These are phyloP conservation scores for Passer domesticus DNA, from an alignment of 2,113 vertebrate species.

Conservation along the genomic window DNA sequence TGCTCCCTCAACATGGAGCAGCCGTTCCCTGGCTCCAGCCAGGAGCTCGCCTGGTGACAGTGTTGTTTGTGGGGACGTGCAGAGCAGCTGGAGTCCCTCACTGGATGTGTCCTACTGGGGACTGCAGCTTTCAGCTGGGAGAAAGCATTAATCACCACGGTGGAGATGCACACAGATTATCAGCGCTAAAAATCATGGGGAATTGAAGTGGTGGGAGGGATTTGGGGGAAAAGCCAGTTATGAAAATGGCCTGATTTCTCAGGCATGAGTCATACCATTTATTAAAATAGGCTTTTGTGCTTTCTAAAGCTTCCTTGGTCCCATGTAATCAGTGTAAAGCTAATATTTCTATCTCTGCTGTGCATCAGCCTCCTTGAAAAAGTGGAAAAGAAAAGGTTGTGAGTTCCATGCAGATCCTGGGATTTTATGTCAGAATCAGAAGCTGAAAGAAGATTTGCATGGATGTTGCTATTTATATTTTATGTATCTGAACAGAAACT, in stretches of 20 bases:
- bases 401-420: neutral
- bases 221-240: conserved; percentile 17
- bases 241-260: conserved; percentile 51
- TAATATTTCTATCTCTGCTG: conserved; percentile 9
- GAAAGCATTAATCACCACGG: neutral
- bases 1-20: neutral
- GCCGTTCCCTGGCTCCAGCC: neutral
- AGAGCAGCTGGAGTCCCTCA: neutral
- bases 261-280: conserved; percentile 42
- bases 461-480: neutral
- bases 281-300: conserved; percentile 47
- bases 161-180: conserved; percentile 5
- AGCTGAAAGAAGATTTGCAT: neutral
- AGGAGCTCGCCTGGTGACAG: neutral
- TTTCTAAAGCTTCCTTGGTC: neutral
- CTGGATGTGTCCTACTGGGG: neutral
- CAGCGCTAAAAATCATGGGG: neutral
- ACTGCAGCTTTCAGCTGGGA: neutral
- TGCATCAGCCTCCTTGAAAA: neutral
- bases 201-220: conserved; percentile 32
- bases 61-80: neutral
- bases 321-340: conserved; percentile 13
- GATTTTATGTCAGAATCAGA: neutral
- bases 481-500: neutral
- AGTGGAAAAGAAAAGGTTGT: neutral